Evolutionary conservation across 2,797 vertebrate genomes (phyloP).

Genomic region (Erethizon dorsatum): DNA sequence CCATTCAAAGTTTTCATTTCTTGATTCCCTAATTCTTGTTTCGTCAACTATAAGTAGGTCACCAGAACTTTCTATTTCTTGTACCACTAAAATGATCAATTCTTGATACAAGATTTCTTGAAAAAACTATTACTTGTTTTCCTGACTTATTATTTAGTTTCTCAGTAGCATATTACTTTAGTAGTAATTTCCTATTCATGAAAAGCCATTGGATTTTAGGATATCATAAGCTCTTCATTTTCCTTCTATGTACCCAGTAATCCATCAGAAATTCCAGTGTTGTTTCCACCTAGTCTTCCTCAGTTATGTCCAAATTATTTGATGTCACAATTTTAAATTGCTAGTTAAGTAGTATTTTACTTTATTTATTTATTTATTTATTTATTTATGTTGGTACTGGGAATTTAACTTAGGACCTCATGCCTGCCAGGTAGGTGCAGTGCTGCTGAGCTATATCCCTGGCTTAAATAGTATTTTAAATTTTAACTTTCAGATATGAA

Average conservation of each 20-base stretch:
- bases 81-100: background rate
- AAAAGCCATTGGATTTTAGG: background rate
- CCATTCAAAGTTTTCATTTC: background rate
- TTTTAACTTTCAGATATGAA: background rate
- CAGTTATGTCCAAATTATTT: background rate
- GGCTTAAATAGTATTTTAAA: background rate
- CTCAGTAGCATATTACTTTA: background rate
- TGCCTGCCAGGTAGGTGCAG: too few relatives aligned
- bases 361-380: too few relatives aligned
- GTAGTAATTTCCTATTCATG: background rate
- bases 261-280: background rate
- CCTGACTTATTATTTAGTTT: background rate
- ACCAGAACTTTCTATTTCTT: background rate
- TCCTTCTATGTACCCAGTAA: background rate
- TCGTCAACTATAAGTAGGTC: background rate
- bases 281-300: background rate
- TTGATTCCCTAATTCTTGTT: background rate
- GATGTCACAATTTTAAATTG: background rate
- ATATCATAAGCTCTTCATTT: background rate
- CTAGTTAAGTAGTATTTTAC: background rate
- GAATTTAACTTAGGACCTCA: too few relatives aligned
- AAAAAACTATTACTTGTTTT: background rate
- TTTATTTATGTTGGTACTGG: too few relatives aligned
- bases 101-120: background rate
- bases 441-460: too few relatives aligned